A percentile compares a stretch with the other conserved stretches of the same genome.
Evolutionary conservation across 37 sponge, comb jelly and placozoan genomes (phyloP).

Genomic region (Ephydatia muelleri): DNA sequence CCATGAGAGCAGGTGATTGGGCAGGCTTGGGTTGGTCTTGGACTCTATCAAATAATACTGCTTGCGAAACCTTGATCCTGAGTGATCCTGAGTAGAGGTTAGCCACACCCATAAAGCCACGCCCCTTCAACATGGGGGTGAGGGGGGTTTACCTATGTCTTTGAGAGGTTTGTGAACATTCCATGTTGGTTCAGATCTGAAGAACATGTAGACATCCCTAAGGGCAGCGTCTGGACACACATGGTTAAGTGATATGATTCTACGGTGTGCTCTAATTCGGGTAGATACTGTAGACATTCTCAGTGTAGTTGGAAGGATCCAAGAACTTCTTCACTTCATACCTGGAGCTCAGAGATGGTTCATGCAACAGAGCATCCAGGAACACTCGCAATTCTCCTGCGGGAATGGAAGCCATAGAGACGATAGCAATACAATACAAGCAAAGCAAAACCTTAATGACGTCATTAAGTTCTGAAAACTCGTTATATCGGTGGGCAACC

Average conservation of each 20-base stretch:
- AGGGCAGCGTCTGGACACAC: constrained; percentile 62
- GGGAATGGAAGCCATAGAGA: neutral
- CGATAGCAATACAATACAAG: constrained; percentile 6
- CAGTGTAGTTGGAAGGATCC: constrained; percentile 68
- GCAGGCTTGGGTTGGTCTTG: constrained; percentile 27
- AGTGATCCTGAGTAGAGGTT: constrained; percentile 45
- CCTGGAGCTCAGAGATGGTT: constrained; percentile 45
- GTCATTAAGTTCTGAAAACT: constrained; percentile 57
- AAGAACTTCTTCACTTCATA: constrained; percentile 63
- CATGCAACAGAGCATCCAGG: constrained; percentile 39
- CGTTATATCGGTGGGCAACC: constrained; percentile 78
- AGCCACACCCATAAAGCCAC: constrained; percentile 48
- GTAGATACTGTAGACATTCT: constrained; percentile 58
- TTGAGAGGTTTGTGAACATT: constrained; percentile 54
- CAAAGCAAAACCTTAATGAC: constrained; percentile 23
- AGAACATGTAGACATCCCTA: constrained; percentile 86
- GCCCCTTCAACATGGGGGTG: constrained; percentile 69
- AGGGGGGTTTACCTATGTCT: constrained; percentile 69
- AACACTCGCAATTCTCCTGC: constrained; percentile 60
- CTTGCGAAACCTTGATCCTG: constrained; percentile 82
- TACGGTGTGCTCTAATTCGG: too few species aligned
- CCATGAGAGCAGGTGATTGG: constrained; percentile 64
- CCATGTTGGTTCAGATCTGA: constrained; percentile 79
- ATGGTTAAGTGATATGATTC: constrained; percentile 2
- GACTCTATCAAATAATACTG: constrained; percentile 76